Conservation (phyloP, 2,113 vertebrate species). For the Callospermophilus lateralis region DNA sequence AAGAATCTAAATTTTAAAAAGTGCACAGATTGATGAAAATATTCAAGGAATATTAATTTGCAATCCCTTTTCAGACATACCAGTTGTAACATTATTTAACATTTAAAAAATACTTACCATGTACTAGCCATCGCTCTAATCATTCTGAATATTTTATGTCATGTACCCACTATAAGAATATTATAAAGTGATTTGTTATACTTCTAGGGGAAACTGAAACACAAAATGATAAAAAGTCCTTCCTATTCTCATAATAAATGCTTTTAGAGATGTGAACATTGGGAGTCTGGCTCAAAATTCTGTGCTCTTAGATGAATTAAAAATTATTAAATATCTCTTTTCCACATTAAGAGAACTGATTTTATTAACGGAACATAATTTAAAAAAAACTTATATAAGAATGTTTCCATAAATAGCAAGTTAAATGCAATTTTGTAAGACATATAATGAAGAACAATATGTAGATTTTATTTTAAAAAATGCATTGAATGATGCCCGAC, state of each 20-base stretch:
- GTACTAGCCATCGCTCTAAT: neutral
- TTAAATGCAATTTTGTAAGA: neutral
- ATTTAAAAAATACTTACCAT: neutral
- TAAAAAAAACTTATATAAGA: neutral
- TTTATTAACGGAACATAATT: neutral
- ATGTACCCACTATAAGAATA: neutral
- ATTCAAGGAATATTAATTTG: neutral
- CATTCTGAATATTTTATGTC: neutral
- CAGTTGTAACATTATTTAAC: neutral
- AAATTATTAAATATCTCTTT: neutral
- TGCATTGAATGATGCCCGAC: neutral
- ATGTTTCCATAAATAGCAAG: neutral
- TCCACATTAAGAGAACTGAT: neutral
- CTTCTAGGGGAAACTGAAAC: neutral
- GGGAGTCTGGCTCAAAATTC: neutral
- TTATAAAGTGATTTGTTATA: neutral
- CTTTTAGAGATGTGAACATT: neutral
- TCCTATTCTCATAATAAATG: neutral
- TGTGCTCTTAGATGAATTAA: neutral
- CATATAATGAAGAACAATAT: neutral
- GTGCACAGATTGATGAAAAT: neutral
- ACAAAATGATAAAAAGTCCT: neutral
- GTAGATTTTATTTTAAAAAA: slow-evolving; percentile 1
- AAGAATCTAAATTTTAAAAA: neutral
- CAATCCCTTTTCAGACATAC: neutral